Base-by-base conservation (phyloP, 2,888 invertebrate species). In the Drosophila longiperda region DNA sequence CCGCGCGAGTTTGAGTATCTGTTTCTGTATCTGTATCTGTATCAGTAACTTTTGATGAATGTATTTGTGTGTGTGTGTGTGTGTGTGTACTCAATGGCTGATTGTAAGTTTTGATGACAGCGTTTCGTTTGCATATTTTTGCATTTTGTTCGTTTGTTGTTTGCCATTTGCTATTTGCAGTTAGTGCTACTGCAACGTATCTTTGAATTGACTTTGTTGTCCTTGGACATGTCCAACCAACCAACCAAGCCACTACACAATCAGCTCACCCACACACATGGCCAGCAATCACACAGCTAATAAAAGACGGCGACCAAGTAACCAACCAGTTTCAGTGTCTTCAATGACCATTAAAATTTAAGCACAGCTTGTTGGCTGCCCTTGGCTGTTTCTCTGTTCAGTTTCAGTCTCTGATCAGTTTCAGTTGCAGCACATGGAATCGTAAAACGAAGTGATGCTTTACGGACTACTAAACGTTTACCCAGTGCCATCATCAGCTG, bases 111-210 rank as follows among this genome's bases (percentile, higher is more conserved):
- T 75, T 82, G 86, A 83, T 87, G 85, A 87, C 85, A 87, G 78
- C 78, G 73, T 71, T 80, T 82, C 83, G 88, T 86, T 89, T 80
- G 87, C 88, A 87, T 87, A 89, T 87, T 89, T 87, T 87, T 88
- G 90, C 88, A 87, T 87, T 87, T 80, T 65, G 55, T 61, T 63
- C 71, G 61, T 72, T 77, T 71, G 65, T 61, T 20, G 64, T 68
- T 65, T 67, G 61, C 58, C 67, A 29, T 77, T 63, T 62, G 62
- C 34, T 36, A 29, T 57, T 57, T 42, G 57, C 57, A 40, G 57
- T 57, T 57, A 29, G 38, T 50, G 38, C 58, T 60, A 48, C 61
- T 59, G 71, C 68, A 66, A 72, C 68, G 72, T 64, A 67, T 73
- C 75, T 75, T 82, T 58, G 59, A 81, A 83, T 82, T 82, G 84